Conservation (phyloP, 1,140 invertebrate species). For the Pinna nobilis region DNA sequence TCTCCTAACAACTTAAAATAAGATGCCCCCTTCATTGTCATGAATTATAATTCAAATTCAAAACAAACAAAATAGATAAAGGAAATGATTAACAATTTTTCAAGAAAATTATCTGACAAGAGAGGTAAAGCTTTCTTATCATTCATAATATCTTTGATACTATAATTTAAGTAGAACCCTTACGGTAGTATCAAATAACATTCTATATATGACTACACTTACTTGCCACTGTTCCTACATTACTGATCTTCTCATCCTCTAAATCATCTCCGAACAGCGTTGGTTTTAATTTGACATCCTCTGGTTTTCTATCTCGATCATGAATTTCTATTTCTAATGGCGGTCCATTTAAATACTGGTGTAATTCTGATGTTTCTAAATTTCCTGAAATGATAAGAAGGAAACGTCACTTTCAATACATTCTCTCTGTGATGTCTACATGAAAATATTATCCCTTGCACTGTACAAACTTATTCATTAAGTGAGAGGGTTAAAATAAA, state of each 20-base stretch:
- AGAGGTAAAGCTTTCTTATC: too few relatives aligned
- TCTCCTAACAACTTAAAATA: too few relatives aligned
- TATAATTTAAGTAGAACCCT: neutral
- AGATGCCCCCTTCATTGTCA: too few relatives aligned
- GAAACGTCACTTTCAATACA: neutral
- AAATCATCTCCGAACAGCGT: conserved; percentile 73
- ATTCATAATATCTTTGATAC: too few relatives aligned
- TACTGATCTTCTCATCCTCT: conserved; percentile 74
- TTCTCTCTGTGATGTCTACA: neutral
- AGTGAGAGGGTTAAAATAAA: too few relatives aligned
- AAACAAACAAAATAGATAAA: too few relatives aligned
- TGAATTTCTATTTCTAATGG: conserved; percentile 71
- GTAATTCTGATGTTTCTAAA: conserved; percentile 64
- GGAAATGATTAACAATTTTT: too few relatives aligned
- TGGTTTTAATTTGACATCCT: conserved; percentile 61
- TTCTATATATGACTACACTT: conserved; percentile 37
- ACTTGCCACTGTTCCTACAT: conserved; percentile 72
- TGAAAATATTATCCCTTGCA: neutral
- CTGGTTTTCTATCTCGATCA: conserved; percentile 69
- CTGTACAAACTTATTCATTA: too few relatives aligned
- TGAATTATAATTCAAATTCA: too few relatives aligned
- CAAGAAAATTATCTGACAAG: too few relatives aligned
- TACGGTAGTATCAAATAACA: neutral
- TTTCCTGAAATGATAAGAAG: conserved; percentile 57
- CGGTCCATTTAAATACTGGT: conserved; percentile 69